A percentile compares a stretch with the other conserved stretches of the same genome.
Conservation (phyloP, 2,888 invertebrate genomes). For the Ophion obscuratus region DNA sequence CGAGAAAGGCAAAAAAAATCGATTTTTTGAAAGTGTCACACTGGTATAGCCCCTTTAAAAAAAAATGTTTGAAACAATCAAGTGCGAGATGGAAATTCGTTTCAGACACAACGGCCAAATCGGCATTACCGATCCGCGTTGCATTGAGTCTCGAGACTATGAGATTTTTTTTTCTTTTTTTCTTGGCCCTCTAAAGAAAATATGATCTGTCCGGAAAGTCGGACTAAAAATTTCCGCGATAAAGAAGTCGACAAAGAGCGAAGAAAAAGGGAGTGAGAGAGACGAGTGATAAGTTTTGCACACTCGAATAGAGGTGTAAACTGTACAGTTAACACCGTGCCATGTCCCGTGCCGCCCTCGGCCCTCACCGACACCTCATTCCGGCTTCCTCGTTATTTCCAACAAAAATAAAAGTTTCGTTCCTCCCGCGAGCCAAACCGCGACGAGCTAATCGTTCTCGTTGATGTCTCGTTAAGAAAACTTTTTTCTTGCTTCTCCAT, state of each 20-base stretch:
- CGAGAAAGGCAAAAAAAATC: no score
- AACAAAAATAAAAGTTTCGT: slow-evolving; percentile 61
- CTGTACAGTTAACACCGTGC: slow-evolving; percentile 1
- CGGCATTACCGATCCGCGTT: no score
- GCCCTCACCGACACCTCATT: slow-evolving; percentile 34
- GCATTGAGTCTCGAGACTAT: no score
- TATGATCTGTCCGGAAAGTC: no score
- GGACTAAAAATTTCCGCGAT: background rate
- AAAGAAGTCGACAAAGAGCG: background rate
- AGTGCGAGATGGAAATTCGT: no score
- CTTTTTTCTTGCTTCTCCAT: slow-evolving; percentile 51
- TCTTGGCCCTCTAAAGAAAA: no score
- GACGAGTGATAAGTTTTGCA: slow-evolving; percentile 16
- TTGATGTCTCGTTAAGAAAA: slow-evolving; percentile 66
- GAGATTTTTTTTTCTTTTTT: no score
- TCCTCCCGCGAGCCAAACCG: slow-evolving; percentile 47
- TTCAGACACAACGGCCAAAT: no score
- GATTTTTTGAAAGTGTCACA: no score
- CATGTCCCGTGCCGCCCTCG: background rate
- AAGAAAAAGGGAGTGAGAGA: slow-evolving; percentile 1
- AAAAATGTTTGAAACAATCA: no score
- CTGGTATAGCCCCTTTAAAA: no score
- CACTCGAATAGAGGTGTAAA: slow-evolving; percentile 32
- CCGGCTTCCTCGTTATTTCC: slow-evolving; percentile 36
- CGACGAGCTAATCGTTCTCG: slow-evolving; percentile 68